Evolutionary conservation across 2,888 invertebrate species (phyloP).

Genomic region (Temnothorax ravouxi): DNA sequence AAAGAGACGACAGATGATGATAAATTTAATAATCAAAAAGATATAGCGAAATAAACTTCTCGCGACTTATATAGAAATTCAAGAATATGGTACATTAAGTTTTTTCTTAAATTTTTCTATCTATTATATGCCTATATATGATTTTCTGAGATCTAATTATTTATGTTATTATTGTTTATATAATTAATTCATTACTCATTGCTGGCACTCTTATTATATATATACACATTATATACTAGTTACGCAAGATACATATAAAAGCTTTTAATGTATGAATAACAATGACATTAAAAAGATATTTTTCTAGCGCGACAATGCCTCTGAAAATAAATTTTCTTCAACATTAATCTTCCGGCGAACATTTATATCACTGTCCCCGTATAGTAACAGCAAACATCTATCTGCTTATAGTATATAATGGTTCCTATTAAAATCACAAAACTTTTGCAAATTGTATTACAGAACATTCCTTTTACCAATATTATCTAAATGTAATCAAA

Average conservation of each 20-base stretch:
- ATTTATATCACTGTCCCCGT: constrained; percentile 14
- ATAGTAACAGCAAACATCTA: constrained; percentile 13
- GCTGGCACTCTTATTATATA: not conserved
- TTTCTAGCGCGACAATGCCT: not conserved
- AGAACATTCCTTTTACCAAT: not conserved
- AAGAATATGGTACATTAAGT: not conserved
- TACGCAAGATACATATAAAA: not conserved
- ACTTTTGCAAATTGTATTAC: not conserved
- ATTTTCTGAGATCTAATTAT: not conserved
- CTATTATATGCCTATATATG: not conserved
- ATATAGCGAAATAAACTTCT: not conserved
- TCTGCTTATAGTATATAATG: not conserved
- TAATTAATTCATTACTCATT: not conserved
- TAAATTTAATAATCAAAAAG: not conserved
- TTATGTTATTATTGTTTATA: not conserved
- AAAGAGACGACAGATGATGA: not conserved
- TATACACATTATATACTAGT: not conserved
- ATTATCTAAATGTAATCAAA: not conserved
- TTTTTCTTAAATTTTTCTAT: not conserved
- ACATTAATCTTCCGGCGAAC: constrained; percentile 24
- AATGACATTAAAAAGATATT: not conserved
- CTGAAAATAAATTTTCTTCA: constrained; percentile 23
- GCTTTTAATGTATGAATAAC: not conserved
- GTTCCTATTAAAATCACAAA: not conserved
- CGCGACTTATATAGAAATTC: not conserved